Percentiles rank a stretch among this genome's conserved stretches.
Evolutionary conservation across 2,113 vertebrate genomes (phyloP).

Genomic region (Dipodomys merriami): DNA sequence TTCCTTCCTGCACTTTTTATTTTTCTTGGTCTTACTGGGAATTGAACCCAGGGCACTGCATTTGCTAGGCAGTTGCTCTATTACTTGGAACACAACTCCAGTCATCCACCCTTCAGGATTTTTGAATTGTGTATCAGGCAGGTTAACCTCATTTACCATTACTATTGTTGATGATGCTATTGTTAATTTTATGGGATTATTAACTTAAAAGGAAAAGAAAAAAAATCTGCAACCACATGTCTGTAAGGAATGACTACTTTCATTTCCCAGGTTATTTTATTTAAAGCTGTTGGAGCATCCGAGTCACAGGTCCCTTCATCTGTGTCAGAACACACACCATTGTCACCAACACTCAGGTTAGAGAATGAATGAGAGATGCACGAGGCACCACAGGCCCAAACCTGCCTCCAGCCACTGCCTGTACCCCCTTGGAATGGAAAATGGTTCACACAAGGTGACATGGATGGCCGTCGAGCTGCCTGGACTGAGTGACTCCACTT

Average conservation of each 20-base stretch:
- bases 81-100: background rate
- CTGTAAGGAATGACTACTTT: background rate
- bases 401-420: conserved; percentile 20
- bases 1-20: background rate
- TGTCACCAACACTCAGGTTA: background rate
- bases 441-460: conserved; percentile 72
- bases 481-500: conserved; percentile 51
- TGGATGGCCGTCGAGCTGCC: conserved; percentile 61
- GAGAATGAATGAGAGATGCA: background rate
- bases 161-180: too few relatives aligned
- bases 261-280: background rate
- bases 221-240: background rate
- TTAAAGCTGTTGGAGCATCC: background rate
- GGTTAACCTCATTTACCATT: background rate
- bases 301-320: background rate
- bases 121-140: background rate
- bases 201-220: background rate
- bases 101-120: background rate
- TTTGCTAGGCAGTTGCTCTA: background rate
- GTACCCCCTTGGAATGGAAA: conserved; percentile 50
- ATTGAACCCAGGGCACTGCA: background rate
- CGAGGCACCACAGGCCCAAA: background rate
- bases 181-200: too few relatives aligned
- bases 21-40: background rate
- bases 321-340: background rate